Evolutionary conservation across 2,113 vertebrate species (phyloP).

Genomic region (Sceloporus tristichus): DNA sequence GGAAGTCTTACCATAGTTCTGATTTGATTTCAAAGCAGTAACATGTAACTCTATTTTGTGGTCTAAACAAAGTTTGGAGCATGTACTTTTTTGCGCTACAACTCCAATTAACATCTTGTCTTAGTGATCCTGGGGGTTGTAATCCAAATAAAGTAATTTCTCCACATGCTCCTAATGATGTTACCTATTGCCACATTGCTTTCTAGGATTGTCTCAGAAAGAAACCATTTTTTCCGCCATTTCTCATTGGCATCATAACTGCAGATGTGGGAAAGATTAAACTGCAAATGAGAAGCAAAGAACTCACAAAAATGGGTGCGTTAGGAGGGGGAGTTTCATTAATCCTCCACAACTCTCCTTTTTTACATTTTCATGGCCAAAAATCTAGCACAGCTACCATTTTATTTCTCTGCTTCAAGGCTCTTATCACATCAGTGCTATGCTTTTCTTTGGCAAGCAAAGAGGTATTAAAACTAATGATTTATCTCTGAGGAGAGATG

Average conservation of each 20-base stretch:
- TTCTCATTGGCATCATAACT: background rate
- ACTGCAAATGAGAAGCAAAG: background rate
- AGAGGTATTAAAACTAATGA: background rate
- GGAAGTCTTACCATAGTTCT: background rate
- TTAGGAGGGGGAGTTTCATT: no score
- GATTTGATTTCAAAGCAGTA: background rate
- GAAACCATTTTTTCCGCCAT: background rate
- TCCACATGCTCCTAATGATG: background rate
- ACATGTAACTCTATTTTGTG: background rate
- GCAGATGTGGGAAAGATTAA: background rate
- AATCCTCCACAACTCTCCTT: background rate
- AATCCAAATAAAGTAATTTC: no score
- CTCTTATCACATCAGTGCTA: background rate
- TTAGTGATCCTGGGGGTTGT: no score
- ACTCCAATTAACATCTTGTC: no score
- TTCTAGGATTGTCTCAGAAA: no score
- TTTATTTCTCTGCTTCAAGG: background rate
- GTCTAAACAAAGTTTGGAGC: no score
- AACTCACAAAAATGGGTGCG: background rate
- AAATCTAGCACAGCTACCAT: background rate
- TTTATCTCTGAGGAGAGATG: background rate
- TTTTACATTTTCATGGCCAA: background rate
- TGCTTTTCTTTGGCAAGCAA: background rate
- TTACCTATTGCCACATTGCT: background rate
- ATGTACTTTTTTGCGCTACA: no score